These are phyloP conservation scores for Sipha maydis DNA, from an alignment of 2,888 invertebrate species.

Conservation along the genomic window DNA sequence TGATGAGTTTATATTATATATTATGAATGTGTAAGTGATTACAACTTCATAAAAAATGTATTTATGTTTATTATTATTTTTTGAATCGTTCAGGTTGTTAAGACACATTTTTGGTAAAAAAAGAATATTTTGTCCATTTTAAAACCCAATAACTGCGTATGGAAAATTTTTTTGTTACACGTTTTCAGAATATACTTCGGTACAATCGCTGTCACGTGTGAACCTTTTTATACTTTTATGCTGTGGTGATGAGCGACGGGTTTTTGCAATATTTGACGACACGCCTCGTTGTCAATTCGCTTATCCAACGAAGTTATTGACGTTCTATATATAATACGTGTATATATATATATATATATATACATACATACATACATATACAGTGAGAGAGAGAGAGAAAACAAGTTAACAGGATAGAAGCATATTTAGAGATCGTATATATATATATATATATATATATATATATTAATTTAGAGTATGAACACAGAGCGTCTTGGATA, in stretches of 20 bases:
- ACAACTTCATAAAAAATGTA: background rate
- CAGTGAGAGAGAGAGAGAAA: background rate
- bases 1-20: too few relatives aligned
- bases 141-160: background rate
- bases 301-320: constrained; percentile 20
- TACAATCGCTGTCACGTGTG: constrained; percentile 3
- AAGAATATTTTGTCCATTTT: background rate
- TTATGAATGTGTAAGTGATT: too few relatives aligned
- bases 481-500: background rate
- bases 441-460: background rate
- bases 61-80: background rate
- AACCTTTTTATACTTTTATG: constrained; percentile 12
- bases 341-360: background rate
- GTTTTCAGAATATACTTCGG: background rate
- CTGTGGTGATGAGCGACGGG: background rate
- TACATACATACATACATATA: background rate
- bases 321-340: background rate
- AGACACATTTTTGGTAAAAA: background rate
- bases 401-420: too few relatives aligned
- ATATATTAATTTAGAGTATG: background rate
- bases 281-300: constrained; percentile 11
- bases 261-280: constrained; percentile 26
- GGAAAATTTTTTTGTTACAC: background rate
- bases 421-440: background rate
- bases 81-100: background rate